Percentiles rank a stretch among this genome's conserved stretches.
Conservation (phyloP, 2,888 invertebrate species). For the Aphrophora alni region DNA sequence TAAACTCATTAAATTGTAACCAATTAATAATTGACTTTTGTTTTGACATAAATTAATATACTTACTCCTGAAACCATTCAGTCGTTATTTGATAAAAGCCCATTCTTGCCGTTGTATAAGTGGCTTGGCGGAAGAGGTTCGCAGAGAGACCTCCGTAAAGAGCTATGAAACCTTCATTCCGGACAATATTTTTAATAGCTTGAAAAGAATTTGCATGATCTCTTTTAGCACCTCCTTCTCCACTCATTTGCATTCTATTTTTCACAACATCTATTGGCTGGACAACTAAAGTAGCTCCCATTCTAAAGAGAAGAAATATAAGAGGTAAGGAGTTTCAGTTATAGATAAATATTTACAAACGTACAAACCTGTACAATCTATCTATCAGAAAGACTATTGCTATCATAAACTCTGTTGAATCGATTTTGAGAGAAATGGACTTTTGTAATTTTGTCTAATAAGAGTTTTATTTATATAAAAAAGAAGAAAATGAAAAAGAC, state of each 20-base stretch:
- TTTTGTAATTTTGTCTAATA: too few species aligned
- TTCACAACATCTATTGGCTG: constrained; percentile 97
- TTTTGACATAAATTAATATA: too few species aligned
- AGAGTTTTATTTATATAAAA: too few species aligned
- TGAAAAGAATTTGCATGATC: constrained; percentile 81
- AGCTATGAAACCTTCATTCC: constrained; percentile 85
- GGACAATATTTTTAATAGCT: constrained; percentile 78
- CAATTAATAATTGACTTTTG: too few species aligned
- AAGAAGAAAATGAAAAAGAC: too few species aligned
- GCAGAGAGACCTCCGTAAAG: constrained; percentile 93
- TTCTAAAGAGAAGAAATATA: neutral
- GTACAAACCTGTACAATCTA: too few species aligned
- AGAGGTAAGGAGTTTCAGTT: too few species aligned
- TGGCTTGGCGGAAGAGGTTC: constrained; percentile 91
- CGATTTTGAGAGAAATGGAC: too few species aligned
- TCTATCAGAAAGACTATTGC: too few species aligned
- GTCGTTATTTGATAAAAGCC: constrained; percentile 94
- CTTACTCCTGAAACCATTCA: constrained; percentile 65
- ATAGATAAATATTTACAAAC: too few species aligned
- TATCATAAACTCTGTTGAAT: too few species aligned
- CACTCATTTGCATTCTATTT: constrained; percentile 96
- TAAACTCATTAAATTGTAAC: too few species aligned
- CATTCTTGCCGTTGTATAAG: constrained; percentile 94
- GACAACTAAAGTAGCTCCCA: constrained; percentile 87
- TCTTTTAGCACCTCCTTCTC: constrained; percentile 70